Evolutionary conservation across 2,888 invertebrate species (phyloP).

Genomic region (Yponomeuta malinellus): DNA sequence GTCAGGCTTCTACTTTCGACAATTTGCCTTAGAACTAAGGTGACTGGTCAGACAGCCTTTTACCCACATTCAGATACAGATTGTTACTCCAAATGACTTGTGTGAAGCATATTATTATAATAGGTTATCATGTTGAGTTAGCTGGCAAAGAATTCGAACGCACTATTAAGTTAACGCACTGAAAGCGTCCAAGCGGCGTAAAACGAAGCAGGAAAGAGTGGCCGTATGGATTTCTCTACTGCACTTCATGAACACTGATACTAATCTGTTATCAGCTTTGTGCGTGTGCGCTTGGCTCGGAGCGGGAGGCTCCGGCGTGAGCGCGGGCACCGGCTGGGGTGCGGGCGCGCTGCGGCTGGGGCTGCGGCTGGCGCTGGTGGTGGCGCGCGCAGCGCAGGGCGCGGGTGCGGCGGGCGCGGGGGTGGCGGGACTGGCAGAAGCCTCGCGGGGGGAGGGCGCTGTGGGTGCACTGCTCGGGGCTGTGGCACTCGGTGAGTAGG

Average conservation of each 20-base stretch:
- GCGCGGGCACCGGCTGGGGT: conserved; percentile 21
- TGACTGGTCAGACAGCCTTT: no score
- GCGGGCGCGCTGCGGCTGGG: conserved; percentile 26
- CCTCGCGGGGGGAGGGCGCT: conserved; percentile 39
- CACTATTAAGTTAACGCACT: no score
- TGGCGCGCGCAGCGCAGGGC: conserved; percentile 26
- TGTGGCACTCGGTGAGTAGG: conserved; percentile 48
- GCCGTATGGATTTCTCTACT: no score
- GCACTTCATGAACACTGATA: no score
- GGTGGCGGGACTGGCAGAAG: conserved; percentile 54
- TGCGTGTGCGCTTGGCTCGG: conserved; percentile 24
- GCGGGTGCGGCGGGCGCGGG: conserved; percentile 49
- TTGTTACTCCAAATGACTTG: no score
- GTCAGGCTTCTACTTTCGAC: conserved; percentile 22
- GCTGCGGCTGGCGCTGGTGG: conserved; percentile 10
- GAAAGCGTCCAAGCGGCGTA: no score
- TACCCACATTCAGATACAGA: no score
- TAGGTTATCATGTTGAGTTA: no score
- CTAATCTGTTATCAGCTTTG: conserved; percentile 21
- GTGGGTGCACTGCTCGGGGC: conserved; percentile 55
- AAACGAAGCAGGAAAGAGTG: no score
- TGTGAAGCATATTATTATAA: no score
- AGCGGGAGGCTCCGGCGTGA: not conserved
- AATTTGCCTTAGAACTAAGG: not conserved
- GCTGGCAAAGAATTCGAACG: no score